Base-by-base conservation (phyloP, 1,140 invertebrate genomes). In the Leptoteleia sp. region DNA sequence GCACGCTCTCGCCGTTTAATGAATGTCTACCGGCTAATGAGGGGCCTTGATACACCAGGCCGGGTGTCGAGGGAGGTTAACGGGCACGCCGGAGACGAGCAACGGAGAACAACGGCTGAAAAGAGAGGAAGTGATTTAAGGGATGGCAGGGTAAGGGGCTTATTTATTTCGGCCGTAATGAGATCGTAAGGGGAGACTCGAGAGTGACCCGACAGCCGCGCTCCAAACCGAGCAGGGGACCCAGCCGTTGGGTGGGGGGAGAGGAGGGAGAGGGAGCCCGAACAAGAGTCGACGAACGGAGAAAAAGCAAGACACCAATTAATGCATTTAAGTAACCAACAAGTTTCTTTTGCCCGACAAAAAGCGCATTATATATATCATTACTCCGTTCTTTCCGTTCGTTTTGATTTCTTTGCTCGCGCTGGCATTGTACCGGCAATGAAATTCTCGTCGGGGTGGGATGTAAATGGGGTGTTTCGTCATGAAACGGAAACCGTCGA, bases 131-230 rank as follows among this genome's bases (percentile, higher is more conserved):
- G 52, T 64, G 62, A 70, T 65, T 71, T 72, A 62, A 73, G 54
- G 67, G 73, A 76, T 70, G 73, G 48, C 48, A 64, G 73, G 48
- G 64, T 47, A 57, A 76, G 62, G 67, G 73, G 77, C 75, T 80
- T 79, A 81, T 83, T 81, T 83, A 80, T 79, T 80, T 81, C 70
- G 76, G 64, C 70, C 57, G 76, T 83, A 83, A 83, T 82, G 82
- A 83, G 82, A 83, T 79, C 76, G 78, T 79, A 70, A 76, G 77
- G 59, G 75, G 78, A 55, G 54, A 57, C 54, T 64, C 42, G 55
- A 67, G 54, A 81, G 55, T 73, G 82, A 81, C 77, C 76, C 65
- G 67, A 72, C 76, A 68, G 70, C 42, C 62, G 71, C 22, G 25
- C 37, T 22, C 29, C 33, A 31, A 71, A 67, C 33, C 47, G 38